Evolutionary conservation across 1,140 invertebrate genomes (phyloP).

Genomic region (Lepidotrigona ventralis): DNA sequence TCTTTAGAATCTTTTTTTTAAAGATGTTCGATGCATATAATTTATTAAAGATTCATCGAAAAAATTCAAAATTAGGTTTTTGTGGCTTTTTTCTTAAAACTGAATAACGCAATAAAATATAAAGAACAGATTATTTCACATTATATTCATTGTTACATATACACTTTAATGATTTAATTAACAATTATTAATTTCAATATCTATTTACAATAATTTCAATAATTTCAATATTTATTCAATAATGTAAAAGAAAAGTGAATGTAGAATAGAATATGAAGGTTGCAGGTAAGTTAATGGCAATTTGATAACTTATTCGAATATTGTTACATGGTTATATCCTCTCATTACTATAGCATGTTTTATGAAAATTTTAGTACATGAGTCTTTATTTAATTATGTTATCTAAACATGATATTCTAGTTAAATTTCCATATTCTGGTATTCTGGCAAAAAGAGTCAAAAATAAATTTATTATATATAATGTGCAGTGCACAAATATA

Average conservation of each 20-base stretch:
- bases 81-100: constrained; percentile 9
- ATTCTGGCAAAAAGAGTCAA: neutral
- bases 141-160: constrained; percentile 10
- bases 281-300: neutral
- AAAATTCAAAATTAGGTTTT: constrained; percentile 21
- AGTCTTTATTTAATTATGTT: neutral
- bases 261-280: neutral
- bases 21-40: constrained; percentile 29
- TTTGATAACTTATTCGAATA: constrained; percentile 13
- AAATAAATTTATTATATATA: neutral
- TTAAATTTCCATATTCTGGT: neutral
- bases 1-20: constrained; percentile 7
- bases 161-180: neutral
- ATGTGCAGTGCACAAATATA: neutral
- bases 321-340: neutral
- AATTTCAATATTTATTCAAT: neutral
- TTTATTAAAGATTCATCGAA: constrained; percentile 18
- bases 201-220: neutral
- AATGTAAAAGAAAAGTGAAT: neutral
- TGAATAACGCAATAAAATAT: constrained; percentile 1
- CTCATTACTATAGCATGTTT: neutral
- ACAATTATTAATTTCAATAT: neutral
- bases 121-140: constrained; percentile 25
- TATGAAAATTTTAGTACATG: neutral
- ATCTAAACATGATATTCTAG: neutral